phyloP scores from a whole-genome alignment of 2,888 invertebrate species.

The Gastrophysa polygoni region DNA sequence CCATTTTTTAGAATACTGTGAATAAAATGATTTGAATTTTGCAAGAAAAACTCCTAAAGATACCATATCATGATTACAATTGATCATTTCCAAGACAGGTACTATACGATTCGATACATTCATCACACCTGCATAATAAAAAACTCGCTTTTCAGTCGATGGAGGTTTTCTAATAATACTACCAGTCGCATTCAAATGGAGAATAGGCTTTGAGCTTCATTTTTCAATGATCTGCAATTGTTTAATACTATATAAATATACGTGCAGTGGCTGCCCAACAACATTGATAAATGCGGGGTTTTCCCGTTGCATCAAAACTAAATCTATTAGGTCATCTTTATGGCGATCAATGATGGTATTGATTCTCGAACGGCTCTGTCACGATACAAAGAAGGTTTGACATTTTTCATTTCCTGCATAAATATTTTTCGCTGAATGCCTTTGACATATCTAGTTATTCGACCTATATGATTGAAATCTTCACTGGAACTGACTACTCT shows the following conservation, averaged over 20 bases:
- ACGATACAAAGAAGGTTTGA: conserved; percentile 6
- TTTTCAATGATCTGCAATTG: conserved; percentile 14
- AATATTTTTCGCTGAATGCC: conserved; percentile 6
- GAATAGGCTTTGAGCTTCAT: not conserved
- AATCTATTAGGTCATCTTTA: conserved; percentile 3
- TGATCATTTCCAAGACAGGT: conserved; percentile 9
- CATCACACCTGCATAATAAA: conserved; percentile 19
- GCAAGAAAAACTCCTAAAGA: conserved; percentile 2
- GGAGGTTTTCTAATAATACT: conserved; percentile 11
- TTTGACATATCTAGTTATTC: conserved; percentile 13
- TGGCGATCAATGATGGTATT: not conserved
- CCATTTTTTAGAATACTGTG: not conserved
- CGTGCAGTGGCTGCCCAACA: conserved; percentile 11
- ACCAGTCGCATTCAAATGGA: conserved; percentile 21
- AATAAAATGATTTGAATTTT: conserved; percentile 13
- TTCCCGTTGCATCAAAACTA: conserved; percentile 9
- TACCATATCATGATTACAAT: conserved; percentile 12
- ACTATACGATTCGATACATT: conserved; percentile 8
- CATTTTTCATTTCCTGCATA: conserved; percentile 8
- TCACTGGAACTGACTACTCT: not conserved
- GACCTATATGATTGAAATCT: conserved; percentile 7
- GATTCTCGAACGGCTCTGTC: conserved; percentile 1
- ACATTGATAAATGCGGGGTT: conserved; percentile 1
- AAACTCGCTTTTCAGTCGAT: conserved; percentile 5
- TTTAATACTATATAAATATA: conserved; percentile 11